Evolutionary conservation across 37 sponge, comb jelly and placozoan species (phyloP).

Genomic region (Cliona cf. orientalis): DNA sequence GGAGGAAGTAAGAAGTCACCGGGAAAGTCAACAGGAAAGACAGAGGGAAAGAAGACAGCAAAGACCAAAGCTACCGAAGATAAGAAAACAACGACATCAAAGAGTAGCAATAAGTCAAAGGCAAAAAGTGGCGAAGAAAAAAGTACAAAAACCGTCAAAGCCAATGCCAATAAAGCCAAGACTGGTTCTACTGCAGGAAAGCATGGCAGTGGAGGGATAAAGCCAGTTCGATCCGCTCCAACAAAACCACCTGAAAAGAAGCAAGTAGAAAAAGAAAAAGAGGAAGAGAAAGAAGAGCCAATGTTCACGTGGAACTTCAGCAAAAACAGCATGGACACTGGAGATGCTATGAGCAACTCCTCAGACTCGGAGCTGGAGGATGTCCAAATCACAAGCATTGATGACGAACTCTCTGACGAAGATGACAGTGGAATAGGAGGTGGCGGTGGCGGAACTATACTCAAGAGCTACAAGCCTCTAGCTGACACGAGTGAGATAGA

Average conservation of each 20-base stretch:
- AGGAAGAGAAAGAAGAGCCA: background rate
- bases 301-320: constrained; percentile 12
- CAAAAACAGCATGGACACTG: background rate
- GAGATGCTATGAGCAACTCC: constrained; percentile 2
- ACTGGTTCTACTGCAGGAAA: background rate
- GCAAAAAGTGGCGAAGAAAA: background rate
- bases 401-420: constrained; percentile 27
- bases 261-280: background rate
- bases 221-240: background rate
- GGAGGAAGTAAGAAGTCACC: background rate
- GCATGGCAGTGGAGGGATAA: background rate
- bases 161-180: background rate
- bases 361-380: constrained; percentile 37
- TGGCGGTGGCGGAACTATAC: no score
- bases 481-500: no score
- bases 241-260: background rate
- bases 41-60: background rate
- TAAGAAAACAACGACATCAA: background rate
- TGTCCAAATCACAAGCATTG: constrained; percentile 26
- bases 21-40: background rate
- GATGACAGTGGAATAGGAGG: constrained; percentile 11
- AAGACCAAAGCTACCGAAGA: background rate
- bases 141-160: background rate
- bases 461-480: background rate
- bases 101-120: background rate